A percentile compares a stretch with the other conserved stretches of the same genome.
phyloP scores from a whole-genome alignment of 1,140 invertebrate species.

The Notospermus geniculatus region DNA sequence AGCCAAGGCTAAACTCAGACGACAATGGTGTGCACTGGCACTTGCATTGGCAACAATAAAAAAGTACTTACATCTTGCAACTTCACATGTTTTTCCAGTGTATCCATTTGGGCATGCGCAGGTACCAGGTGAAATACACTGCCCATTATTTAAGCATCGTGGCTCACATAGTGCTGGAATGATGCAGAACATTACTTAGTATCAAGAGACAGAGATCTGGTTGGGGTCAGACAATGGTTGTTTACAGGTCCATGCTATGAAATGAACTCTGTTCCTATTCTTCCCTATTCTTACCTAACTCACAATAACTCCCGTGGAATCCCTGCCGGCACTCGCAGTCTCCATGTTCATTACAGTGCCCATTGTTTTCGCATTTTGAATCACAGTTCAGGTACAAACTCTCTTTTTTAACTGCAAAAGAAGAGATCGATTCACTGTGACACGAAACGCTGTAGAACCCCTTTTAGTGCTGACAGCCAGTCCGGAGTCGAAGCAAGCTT shows the following conservation, averaged over 20 bases:
- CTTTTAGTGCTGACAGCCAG: no score
- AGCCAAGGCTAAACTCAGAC: no score
- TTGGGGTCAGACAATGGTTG: no score
- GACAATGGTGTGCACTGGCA: no score
- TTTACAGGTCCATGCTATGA: neutral
- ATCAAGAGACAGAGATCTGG: no score
- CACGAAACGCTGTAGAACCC: no score
- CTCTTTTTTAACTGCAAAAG: slow-evolving; percentile 13
- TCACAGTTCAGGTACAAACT: slow-evolving; percentile 24
- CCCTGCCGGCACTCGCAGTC: slow-evolving; percentile 46
- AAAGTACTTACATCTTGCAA: slow-evolving; percentile 25
- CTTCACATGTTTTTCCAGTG: slow-evolving; percentile 34
- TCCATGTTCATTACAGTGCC: slow-evolving; percentile 40
- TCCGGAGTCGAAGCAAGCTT: no score
- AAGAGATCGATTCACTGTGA: neutral
- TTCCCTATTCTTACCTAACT: slow-evolving; percentile 38
- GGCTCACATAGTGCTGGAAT: slow-evolving; percentile 42
- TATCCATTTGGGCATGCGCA: slow-evolving; percentile 42
- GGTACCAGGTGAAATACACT: slow-evolving; percentile 43
- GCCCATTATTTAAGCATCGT: slow-evolving; percentile 47
- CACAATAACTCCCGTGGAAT: slow-evolving; percentile 42
- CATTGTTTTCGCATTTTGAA: slow-evolving; percentile 42
- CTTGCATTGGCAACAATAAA: neutral
- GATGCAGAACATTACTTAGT: no score
- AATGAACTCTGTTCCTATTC: neutral